Evolutionary conservation across 2,888 invertebrate genomes (phyloP), one percentile per base, ranked within the genome.

Genomic region (Cantharis rustica): DNA sequence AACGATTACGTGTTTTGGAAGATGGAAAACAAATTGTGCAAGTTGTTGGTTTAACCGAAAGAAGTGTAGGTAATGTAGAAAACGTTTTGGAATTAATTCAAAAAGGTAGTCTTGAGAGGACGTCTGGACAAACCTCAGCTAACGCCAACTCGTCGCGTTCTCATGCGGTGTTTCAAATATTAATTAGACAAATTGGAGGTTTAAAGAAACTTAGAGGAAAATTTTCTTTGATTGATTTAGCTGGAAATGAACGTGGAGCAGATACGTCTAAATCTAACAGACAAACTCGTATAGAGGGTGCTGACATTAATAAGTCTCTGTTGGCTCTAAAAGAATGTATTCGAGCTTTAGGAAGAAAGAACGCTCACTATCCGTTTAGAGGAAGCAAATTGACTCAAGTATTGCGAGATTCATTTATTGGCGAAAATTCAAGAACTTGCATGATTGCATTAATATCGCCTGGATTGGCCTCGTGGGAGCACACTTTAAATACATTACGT

Each of bases 381-480:
- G 98, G 98, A 75, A 98, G 98, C 83, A 99, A 99, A 89, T 90
- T 99, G 63, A 99, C 99, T 47, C 94, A 96, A 88, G 98, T 99
- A 78, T 90, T 99, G 80, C 92, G 98, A 82, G 99, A 99, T 90
- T 97, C 97, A 61, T 99, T 99, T 89, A 98, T 99, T 86, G 98
- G 99, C 9, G 98, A 98, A 89, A 99, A 99, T 89, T 97, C 98
- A 61, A 94, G 95, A 88, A 99, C 98, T n/a, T 99, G 99, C 89
- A 99, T 99, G 99, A 98, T 99, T 88, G 98, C 99, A 75, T 97
- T 99, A 95, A 97, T 99, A 84, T 98, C 98, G 79, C 99, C 99
- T 16, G 98, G 98, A 73, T 92, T 98, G 90, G 94, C 93, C 85
- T 98, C 97, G 69, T 98, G 98, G 87, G 99, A 99, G 87, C 98